Base-by-base conservation (phyloP, 64 coral and sea anemone genomes). In the Acropora yongei region DNA sequence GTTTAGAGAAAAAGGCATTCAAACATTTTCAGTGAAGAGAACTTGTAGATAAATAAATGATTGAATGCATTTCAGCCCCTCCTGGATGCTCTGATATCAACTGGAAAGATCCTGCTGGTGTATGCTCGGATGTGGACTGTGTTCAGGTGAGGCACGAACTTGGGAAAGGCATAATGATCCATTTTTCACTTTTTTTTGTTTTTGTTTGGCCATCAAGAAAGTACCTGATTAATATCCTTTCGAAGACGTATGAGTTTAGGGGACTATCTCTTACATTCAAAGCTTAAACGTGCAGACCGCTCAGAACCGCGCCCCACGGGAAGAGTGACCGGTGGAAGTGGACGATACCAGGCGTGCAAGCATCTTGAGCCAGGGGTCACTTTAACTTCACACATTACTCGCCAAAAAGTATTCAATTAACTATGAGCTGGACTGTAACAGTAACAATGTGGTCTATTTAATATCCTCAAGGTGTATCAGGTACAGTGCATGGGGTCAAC, bases 101-200 rank as follows among this genome's bases (percentile, higher is more conserved):
- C 44, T 84, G 82, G 82, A 19, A 44, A 18, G 3, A 84, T 11
- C 12, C 45, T 46, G 3, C 17, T 48, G 1, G 11, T 17, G 0
- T 0, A 69, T 84, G 61, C 65, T 7, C 42, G 10, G 65, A 84
- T 71, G 2, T 5, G 30, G 17, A 48, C 5, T 84, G 82, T 18
- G 44, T 84, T 6, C 45, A 84, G 82, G 82, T 84, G 71, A 19
- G 82, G 19, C 18, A 71, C 44, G 30, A 30, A 30, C 30, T 30
- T 30, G 30, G 30, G 30, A 30, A 30, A 30, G 30, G 30, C 30
- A 30, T 30, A 30, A 30, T 30, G 30, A 30, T 30, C 30, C 30
- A 30, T 30, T 30, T 30, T 30, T 30, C 30, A 30, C 30, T 30
- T 30, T 30, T 30, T 30, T 30, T 30, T 30, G 30, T 30, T 30